Base-by-base conservation (phyloP, 2,113 vertebrate genomes). In the Halcyon senegalensis region DNA sequence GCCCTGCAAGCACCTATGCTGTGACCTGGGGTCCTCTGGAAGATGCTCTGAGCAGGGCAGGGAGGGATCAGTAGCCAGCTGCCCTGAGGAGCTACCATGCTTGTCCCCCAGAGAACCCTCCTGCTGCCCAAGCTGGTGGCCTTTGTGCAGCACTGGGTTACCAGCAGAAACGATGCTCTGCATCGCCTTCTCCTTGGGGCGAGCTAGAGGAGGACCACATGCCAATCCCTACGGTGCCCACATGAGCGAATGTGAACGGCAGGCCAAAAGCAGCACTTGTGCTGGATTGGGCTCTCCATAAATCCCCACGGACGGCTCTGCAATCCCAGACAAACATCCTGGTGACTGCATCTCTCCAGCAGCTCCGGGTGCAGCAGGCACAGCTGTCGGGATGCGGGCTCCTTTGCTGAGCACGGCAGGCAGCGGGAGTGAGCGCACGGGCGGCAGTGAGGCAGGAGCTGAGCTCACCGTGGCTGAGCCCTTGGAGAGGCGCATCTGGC, bases 171-270 rank as follows among this genome's bases (percentile, higher is more conserved):
- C 0, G 1, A 35, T 68, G 77, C 21, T 63, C 60, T 43, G 16
- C 0, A 0, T 55, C 75, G 20, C 3, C 50, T 28, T 9, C 15
- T 63, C 30, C 25, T 53, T 3, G 2, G 20, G 23, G 21, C 0
- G 0, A 59, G 17, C 18, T 46, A 28, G 23, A 35, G 20, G 27
- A 53, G 21, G 19, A 50, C 4, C 48, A 17, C 62, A 25, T 1
- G 3, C 75, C 13, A 62, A 33, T 30, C 23, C 20, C 39, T 20
- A 1, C 0, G 0, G 62, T 4, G 31, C 64, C 44, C 0, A 0
- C 30, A 51, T 1, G 4, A 44, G 60, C 1, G 0, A 27, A 30
- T 1, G 6, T 21, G 50, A 62, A 7, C 20, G 44, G 13, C 4
- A 16, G 51, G 23, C 31, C 28, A 4, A 18, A 46, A 83, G 39